Evolutionary conservation across 2,888 invertebrate species (phyloP).

Genomic region (Xanthorhoe designata): DNA sequence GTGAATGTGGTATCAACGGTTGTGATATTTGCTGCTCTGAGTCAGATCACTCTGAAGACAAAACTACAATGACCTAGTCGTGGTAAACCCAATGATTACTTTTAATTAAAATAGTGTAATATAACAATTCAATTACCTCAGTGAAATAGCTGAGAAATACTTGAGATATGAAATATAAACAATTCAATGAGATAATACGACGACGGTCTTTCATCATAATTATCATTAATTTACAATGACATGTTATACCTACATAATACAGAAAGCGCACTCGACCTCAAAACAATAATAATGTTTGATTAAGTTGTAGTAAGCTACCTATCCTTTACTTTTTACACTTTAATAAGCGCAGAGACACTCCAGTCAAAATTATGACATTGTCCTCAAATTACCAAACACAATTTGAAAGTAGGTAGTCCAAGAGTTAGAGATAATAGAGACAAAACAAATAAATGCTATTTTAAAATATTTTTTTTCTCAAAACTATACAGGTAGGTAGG

Average conservation of each 20-base stretch:
- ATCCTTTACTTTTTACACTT: slow-evolving; percentile 56
- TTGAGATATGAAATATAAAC: slow-evolving; percentile 68
- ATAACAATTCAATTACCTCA: slow-evolving; percentile 36
- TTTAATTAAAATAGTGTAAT: slow-evolving; percentile 31
- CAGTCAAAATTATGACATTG: background rate
- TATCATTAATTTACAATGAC: slow-evolving; percentile 67
- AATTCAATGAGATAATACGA: slow-evolving; percentile 65
- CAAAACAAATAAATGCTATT: too few species aligned
- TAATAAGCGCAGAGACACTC: slow-evolving; percentile 37
- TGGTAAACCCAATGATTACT: slow-evolving; percentile 39
- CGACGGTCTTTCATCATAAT: slow-evolving; percentile 64
- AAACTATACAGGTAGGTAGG: too few species aligned
- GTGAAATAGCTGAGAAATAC: slow-evolving; percentile 41
- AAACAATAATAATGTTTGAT: slow-evolving; percentile 38
- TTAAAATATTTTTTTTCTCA: too few species aligned
- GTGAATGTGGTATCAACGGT: slow-evolving; percentile 92
- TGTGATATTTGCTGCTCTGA: slow-evolving; percentile 87
- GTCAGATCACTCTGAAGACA: slow-evolving; percentile 76
- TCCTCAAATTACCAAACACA: too few species aligned
- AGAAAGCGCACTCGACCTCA: slow-evolving; percentile 67
- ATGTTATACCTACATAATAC: slow-evolving; percentile 37
- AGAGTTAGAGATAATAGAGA: too few species aligned
- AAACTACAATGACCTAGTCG: slow-evolving; percentile 75
- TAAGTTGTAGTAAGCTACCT: slow-evolving; percentile 40
- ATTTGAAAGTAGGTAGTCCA: too few species aligned